Conservation (phyloP, 2,888 invertebrate genomes). For the Lithophane socia region DNA sequence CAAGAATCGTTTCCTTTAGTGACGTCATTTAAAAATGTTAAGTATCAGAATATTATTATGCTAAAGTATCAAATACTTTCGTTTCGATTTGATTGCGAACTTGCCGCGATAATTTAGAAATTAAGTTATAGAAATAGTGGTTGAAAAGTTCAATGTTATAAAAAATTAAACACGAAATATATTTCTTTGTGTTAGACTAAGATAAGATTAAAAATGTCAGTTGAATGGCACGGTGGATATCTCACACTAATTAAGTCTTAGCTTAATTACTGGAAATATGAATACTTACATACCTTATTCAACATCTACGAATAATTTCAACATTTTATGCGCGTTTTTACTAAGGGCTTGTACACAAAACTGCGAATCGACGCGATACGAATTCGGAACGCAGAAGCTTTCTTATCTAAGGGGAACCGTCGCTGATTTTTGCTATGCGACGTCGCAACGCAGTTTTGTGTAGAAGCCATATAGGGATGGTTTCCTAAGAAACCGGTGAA, state of each 20-base stretch:
- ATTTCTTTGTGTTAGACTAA: background rate
- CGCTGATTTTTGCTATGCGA: no score
- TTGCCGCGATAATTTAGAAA: slow-evolving; percentile 32
- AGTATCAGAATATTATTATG: slow-evolving; percentile 6
- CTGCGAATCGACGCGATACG: no score
- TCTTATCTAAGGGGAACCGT: no score
- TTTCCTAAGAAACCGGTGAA: background rate
- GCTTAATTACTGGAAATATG: slow-evolving; percentile 47
- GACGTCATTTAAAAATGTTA: slow-evolving; percentile 28
- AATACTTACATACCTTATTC: slow-evolving; percentile 2
- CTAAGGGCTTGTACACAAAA: background rate
- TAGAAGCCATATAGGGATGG: no score
- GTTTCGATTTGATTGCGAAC: slow-evolving; percentile 29
- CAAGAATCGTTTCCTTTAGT: slow-evolving; percentile 31
- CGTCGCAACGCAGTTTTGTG: no score
- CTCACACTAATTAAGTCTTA: slow-evolving; percentile 49
- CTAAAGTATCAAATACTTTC: slow-evolving; percentile 28
- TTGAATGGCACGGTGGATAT: slow-evolving; percentile 17
- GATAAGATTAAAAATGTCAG: slow-evolving; percentile 17
- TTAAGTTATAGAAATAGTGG: slow-evolving; percentile 29
- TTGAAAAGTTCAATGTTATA: slow-evolving; percentile 21
- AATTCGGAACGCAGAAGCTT: no score
- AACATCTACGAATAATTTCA: background rate
- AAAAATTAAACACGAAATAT: slow-evolving; percentile 33
- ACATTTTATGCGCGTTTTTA: no score